These are phyloP conservation scores for Lepidonotus clava DNA, from an alignment of 2,888 invertebrate species.

Conservation along the genomic window DNA sequence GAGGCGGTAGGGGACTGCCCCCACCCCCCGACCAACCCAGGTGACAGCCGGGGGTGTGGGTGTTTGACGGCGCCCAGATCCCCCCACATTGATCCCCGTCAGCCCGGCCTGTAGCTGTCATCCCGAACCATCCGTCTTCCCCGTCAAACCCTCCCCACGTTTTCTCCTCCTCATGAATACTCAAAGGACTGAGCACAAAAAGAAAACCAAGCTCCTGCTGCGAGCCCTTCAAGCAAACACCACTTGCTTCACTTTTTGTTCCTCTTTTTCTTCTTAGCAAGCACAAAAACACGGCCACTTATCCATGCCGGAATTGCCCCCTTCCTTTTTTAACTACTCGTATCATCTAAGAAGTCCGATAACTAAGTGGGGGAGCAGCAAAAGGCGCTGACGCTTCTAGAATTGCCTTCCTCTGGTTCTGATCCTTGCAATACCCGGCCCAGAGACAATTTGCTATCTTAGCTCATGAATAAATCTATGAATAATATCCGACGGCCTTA, in stretches of 20 bases:
- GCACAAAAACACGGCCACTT: neutral
- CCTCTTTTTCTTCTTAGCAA: neutral
- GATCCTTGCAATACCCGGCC: slow-evolving; percentile 2
- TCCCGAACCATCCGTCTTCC: neutral
- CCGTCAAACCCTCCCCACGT: neutral
- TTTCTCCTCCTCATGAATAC: neutral
- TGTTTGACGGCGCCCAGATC: neutral
- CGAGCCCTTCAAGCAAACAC: neutral
- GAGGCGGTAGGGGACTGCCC: neutral
- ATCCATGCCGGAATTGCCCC: neutral
- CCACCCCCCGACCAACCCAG: neutral
- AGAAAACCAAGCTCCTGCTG: neutral
- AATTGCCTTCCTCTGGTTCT: neutral
- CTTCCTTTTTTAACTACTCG: neutral
- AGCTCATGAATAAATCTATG: slow-evolving; percentile 47
- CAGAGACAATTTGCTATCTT: slow-evolving; percentile 50
- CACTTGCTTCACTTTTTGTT: no score
- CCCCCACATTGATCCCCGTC: neutral
- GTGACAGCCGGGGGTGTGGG: neutral
- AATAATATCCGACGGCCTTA: slow-evolving; percentile 43
- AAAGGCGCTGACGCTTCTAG: neutral
- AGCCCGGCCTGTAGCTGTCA: neutral
- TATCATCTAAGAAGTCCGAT: no score
- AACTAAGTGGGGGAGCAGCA: slow-evolving; percentile 16
- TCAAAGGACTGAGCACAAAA: neutral